phyloP scores from a whole-genome alignment of 1,140 invertebrate species.

The Tigriopus japonicus region DNA sequence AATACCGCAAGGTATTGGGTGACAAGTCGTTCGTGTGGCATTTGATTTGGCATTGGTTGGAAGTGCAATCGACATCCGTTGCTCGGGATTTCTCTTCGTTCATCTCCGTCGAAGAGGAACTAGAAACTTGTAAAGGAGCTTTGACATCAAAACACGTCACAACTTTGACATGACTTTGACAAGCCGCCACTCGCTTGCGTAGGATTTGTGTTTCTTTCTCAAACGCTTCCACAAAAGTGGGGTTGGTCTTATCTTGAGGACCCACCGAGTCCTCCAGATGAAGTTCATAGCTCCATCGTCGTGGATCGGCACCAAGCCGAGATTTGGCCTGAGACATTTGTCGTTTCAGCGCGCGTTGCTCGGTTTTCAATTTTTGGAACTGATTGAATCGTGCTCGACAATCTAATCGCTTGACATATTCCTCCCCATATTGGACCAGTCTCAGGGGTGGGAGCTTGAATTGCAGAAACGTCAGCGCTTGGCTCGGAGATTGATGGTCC shows the following conservation, averaged over 20 bases:
- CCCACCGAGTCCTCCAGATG: not conserved
- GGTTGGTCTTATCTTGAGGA: not conserved
- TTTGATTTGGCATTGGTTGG: no score
- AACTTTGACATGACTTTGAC: not conserved
- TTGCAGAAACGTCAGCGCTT: no score
- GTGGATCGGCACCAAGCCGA: not conserved
- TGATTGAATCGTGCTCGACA: not conserved
- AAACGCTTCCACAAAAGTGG: not conserved
- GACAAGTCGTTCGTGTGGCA: no score
- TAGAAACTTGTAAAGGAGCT: not conserved
- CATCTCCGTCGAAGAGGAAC: no score
- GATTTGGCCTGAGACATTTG: not conserved
- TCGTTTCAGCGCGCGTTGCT: not conserved
- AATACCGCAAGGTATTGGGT: no score
- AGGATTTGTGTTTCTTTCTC: slow-evolving; percentile 9
- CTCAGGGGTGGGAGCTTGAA: not conserved
- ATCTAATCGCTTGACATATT: not conserved
- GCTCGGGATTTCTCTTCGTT: no score
- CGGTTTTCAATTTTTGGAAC: not conserved
- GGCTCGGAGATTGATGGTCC: not conserved
- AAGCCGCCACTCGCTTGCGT: slow-evolving; percentile 1
- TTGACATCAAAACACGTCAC: slow-evolving; percentile 6
- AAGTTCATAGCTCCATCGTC: slow-evolving; percentile 6
- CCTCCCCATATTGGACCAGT: not conserved
- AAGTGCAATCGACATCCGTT: no score